Percentiles rank a stretch among this genome's conserved stretches.
Conservation (phyloP, 2,888 invertebrate genomes). For the Drosophila neotestacea region DNA sequence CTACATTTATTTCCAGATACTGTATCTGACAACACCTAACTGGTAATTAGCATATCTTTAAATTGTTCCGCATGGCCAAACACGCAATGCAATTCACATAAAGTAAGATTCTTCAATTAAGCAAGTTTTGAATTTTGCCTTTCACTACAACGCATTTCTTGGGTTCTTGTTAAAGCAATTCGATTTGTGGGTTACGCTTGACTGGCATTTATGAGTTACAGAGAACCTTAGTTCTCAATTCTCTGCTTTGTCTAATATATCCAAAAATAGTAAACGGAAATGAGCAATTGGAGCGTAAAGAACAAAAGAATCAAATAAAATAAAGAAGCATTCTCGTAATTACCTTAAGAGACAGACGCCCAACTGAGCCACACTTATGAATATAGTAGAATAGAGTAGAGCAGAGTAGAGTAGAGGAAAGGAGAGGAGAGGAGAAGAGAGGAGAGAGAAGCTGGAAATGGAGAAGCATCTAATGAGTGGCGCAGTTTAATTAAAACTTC, state of each 20-base stretch:
- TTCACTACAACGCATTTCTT: constrained; percentile 24
- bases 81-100: constrained; percentile 9
- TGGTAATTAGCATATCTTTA: constrained; percentile 21
- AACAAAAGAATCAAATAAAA: neutral
- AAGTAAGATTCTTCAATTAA: constrained; percentile 11
- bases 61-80: constrained; percentile 14
- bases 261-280: constrained; percentile 63
- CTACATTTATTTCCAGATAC: constrained; percentile 1
- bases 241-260: constrained; percentile 13
- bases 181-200: constrained; percentile 28
- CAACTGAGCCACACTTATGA: constrained; percentile 52
- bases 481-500: constrained; percentile 79
- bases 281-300: constrained; percentile 78
- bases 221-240: constrained; percentile 1
- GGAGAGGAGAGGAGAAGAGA: constrained; percentile 5
- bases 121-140: constrained; percentile 13
- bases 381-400: constrained; percentile 32
- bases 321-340: constrained; percentile 56
- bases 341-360: constrained; percentile 39
- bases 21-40: constrained; percentile 10
- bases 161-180: constrained; percentile 5
- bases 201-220: constrained; percentile 12
- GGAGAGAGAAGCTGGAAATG: neutral
- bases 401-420: neutral
- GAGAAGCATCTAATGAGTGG: constrained; percentile 59